A percentile compares a stretch with the other conserved stretches of the same genome.
Conservation (phyloP, 1,140 invertebrate genomes). For the Drosophila orosa region DNA sequence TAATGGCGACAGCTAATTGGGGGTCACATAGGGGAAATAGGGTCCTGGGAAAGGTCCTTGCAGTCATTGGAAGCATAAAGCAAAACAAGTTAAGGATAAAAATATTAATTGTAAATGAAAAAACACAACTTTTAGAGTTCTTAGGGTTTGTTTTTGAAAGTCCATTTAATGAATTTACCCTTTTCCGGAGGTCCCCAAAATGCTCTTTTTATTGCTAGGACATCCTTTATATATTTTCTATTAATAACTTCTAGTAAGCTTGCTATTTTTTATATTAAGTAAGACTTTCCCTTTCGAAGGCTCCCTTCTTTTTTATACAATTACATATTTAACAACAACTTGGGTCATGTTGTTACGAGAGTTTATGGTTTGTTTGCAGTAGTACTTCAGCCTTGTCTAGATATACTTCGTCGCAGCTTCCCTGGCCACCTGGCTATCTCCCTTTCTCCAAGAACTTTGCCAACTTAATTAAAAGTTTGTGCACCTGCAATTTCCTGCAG, state of each 20-base stretch:
- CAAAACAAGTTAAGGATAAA: not conserved
- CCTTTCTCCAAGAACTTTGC: constrained; percentile 42
- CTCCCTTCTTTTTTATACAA: not conserved
- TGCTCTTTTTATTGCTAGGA: not conserved
- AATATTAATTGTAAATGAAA: not conserved
- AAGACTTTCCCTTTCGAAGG: not conserved
- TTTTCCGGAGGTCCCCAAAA: not conserved
- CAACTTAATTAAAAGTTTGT: constrained; percentile 80
- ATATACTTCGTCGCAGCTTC: constrained; percentile 3
- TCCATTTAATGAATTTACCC: not conserved
- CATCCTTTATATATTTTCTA: not conserved
- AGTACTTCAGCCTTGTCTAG: constrained; percentile 5
- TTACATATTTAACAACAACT: not conserved
- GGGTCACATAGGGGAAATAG: not conserved
- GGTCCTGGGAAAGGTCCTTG: not conserved
- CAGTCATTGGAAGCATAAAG: not conserved
- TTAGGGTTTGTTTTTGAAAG: not conserved
- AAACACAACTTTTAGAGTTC: not conserved
- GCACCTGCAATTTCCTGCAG: constrained; percentile 66
- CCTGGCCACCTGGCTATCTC: not conserved
- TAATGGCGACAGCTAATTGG: constrained; percentile 21
- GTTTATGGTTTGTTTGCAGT: not conserved
- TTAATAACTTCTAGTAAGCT: not conserved
- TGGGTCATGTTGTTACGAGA: not conserved
- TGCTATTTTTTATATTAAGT: not conserved